A percentile compares a stretch with the other conserved stretches of the same genome.
These are phyloP conservation scores for Cnemophilus loriae DNA, from an alignment of 2,113 vertebrate genomes.

Conservation along the genomic window DNA sequence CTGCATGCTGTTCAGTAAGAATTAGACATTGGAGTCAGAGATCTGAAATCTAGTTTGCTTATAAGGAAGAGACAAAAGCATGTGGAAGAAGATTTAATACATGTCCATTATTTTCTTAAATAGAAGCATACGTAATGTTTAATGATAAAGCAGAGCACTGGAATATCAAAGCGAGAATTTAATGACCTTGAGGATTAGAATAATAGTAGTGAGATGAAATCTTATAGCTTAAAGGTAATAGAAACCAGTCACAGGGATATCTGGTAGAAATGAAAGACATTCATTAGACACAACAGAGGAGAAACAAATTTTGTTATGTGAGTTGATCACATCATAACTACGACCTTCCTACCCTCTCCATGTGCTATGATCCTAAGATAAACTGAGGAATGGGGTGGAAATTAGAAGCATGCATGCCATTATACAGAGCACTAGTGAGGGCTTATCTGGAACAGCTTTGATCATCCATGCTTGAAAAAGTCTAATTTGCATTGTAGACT, in stretches of 20 bases:
- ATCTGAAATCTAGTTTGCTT: neutral
- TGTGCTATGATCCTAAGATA: slow-evolving; percentile 43
- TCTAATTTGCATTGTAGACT: slow-evolving; percentile 37
- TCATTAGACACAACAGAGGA: neutral
- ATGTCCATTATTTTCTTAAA: neutral
- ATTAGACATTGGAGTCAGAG: neutral
- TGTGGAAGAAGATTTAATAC: neutral
- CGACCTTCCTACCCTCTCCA: slow-evolving; percentile 17
- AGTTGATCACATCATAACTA: slow-evolving; percentile 8
- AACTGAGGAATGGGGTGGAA: slow-evolving; percentile 36
- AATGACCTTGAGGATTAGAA: neutral
- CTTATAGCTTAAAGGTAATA: neutral
- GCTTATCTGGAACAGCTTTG: slow-evolving; percentile 47
- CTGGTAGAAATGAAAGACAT: slow-evolving; percentile 2
- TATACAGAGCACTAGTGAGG: neutral
- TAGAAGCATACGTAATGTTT: neutral
- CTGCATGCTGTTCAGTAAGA: neutral
- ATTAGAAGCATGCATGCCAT: slow-evolving; percentile 29
- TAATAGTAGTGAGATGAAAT: neutral
- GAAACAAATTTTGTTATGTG: neutral
- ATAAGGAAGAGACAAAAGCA: neutral
- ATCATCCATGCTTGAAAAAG: slow-evolving; percentile 23
- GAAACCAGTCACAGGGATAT: neutral
- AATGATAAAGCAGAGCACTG: neutral
- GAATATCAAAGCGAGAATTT: neutral